Evolutionary conservation across 2,888 invertebrate species (phyloP).

Genomic region (Megalurothrips usitatus): DNA sequence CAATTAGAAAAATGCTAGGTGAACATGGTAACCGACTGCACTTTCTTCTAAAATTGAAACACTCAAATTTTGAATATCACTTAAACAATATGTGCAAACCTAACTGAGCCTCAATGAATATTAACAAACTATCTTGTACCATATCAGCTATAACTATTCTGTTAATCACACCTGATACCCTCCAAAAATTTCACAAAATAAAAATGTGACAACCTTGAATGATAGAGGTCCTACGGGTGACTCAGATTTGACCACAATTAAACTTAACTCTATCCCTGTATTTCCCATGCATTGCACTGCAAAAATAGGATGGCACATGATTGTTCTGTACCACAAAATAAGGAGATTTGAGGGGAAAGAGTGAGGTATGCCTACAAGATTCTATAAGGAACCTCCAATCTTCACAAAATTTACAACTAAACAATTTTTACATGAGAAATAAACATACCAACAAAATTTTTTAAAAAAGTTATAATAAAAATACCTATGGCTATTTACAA

Average conservation of each 20-base stretch:
- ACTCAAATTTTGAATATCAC: not conserved
- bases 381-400: not conserved
- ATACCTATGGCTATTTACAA: conserved; percentile 17
- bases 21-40: conserved; percentile 13
- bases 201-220: not conserved
- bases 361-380: not conserved
- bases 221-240: not conserved
- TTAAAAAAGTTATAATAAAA: conserved; percentile 1
- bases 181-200: not conserved
- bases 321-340: conserved; percentile 8
- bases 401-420: conserved; percentile 23
- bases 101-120: conserved; percentile 6
- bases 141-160: conserved; percentile 23
- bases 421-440: conserved; percentile 6
- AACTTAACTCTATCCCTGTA: conserved; percentile 12
- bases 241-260: not conserved
- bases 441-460: not conserved
- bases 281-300: conserved; percentile 8
- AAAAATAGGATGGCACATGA: conserved; percentile 23
- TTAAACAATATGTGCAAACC: not conserved
- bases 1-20: not conserved
- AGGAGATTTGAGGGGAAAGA: not conserved
- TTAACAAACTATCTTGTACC: conserved; percentile 18
- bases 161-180: conserved; percentile 14
- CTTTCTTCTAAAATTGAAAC: not conserved